Conservation (phyloP, 2,797 vertebrate species). For the Florisuga fusca region DNA sequence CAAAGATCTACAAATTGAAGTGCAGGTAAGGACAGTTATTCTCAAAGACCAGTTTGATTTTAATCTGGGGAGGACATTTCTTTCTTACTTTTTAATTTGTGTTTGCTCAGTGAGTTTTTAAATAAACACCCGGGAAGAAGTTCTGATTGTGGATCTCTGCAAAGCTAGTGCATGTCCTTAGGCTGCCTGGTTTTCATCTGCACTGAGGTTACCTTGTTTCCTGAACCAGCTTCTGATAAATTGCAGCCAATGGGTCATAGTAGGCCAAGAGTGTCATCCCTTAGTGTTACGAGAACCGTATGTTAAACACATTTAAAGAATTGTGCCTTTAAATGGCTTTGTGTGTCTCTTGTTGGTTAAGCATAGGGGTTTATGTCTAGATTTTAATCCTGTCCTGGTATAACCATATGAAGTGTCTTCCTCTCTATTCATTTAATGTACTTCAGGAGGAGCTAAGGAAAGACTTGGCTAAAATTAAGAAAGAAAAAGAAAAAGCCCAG, state of each 20-base stretch:
- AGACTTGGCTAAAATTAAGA: constrained; percentile 89
- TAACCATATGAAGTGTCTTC: neutral
- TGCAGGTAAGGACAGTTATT: constrained; percentile 84
- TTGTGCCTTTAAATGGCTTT: neutral
- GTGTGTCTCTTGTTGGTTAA: neutral
- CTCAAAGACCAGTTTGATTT: neutral
- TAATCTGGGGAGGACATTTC: neutral
- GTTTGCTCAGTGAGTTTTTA: neutral
- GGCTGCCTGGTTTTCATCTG: neutral
- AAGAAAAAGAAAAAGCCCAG: constrained; percentile 88
- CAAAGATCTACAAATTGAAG: constrained; percentile 94
- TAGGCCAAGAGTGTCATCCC: neutral
- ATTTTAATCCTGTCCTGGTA: neutral
- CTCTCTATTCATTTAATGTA: constrained; percentile 36
- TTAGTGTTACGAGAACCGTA: neutral
- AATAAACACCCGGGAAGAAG: neutral
- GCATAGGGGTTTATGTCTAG: neutral
- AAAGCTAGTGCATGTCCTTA: neutral
- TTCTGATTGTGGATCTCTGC: neutral
- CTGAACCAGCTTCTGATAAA: neutral
- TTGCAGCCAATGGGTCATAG: neutral
- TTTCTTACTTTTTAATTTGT: neutral
- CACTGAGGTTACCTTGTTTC: neutral
- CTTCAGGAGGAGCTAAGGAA: constrained; percentile 92
- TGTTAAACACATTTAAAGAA: neutral